Evolutionary conservation across 2,888 invertebrate species (phyloP).

Genomic region (Micropterix aruncella): DNA sequence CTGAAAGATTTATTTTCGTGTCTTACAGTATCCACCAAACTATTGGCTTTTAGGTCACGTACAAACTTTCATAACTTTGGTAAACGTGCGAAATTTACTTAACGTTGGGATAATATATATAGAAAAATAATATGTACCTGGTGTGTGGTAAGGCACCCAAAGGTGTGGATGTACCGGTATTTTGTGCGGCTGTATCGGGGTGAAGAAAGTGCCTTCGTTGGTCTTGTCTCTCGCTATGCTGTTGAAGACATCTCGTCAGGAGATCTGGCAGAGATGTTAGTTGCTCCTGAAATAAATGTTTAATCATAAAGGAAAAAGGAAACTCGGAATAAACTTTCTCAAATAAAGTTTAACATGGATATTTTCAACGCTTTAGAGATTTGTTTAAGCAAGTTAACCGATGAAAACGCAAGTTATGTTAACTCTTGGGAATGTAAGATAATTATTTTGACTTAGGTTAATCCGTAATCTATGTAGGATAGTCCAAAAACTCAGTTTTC

Average conservation of each 20-base stretch:
- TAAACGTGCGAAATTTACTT: neutral
- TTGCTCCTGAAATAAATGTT: conserved; percentile 44
- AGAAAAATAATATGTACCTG: conserved; percentile 34
- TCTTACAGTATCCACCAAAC: too few species aligned
- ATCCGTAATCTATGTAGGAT: too few species aligned
- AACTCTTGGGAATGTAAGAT: too few species aligned
- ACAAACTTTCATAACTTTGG: neutral
- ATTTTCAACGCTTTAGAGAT: too few species aligned
- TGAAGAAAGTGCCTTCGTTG: conserved; percentile 76
- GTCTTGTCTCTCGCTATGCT: conserved; percentile 69
- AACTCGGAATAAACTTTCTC: too few species aligned
- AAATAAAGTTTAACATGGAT: conserved; percentile 3
- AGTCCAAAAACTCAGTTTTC: too few species aligned
- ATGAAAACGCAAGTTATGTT: too few species aligned
- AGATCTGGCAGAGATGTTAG: conserved; percentile 74
- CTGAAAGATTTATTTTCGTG: too few species aligned
- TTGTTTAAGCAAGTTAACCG: too few species aligned
- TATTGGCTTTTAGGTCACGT: too few species aligned
- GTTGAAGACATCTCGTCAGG: conserved; percentile 57
- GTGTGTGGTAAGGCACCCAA: conserved; percentile 41
- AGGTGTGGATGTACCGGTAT: conserved; percentile 33
- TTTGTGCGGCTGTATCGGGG: conserved; percentile 70
- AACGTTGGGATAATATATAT: neutral
- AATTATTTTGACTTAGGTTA: too few species aligned
- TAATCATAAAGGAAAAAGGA: neutral